A percentile compares a stretch with the other conserved stretches of the same genome.
Conservation (phyloP, 2,888 invertebrate species). For the Entomobrya multifasciata region DNA sequence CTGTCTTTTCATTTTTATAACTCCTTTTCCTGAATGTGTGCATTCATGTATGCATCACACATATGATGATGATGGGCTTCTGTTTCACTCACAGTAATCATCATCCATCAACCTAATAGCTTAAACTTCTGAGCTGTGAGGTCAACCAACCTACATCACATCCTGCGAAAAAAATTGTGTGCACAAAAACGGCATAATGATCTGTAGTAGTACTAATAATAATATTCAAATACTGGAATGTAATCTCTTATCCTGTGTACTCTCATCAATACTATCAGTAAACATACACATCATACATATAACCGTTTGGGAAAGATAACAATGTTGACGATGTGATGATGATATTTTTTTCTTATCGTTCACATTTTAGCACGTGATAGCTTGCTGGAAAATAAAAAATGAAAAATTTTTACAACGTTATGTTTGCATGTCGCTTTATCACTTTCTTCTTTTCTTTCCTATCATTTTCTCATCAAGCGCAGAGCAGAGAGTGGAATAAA, state of each 20-base stretch:
- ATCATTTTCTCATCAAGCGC: neutral
- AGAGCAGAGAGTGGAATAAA: neutral
- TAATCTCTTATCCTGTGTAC: conserved; percentile 24
- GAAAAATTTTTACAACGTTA: conserved; percentile 6
- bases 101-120: conserved; percentile 11
- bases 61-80: neutral
- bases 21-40: neutral
- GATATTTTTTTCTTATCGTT: conserved; percentile 52
- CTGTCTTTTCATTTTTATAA: neutral
- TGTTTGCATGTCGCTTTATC: conserved; percentile 59
- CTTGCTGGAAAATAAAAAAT: conserved; percentile 57
- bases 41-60: neutral
- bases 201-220: neutral
- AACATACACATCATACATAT: conserved; percentile 1
- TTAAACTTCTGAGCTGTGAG: conserved; percentile 33
- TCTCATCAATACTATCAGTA: conserved; percentile 48
- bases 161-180: conserved; percentile 20
- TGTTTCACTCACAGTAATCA: neutral
- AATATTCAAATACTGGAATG: conserved; percentile 35
- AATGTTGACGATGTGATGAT: neutral
- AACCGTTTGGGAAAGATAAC: neutral
- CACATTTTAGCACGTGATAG: conserved; percentile 70
- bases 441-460: conserved; percentile 39
- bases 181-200: conserved; percentile 12
- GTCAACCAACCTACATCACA: conserved; percentile 69